These are phyloP conservation scores for Helarctos malayanus DNA, from an alignment of 2,797 vertebrate species.

Conservation along the genomic window DNA sequence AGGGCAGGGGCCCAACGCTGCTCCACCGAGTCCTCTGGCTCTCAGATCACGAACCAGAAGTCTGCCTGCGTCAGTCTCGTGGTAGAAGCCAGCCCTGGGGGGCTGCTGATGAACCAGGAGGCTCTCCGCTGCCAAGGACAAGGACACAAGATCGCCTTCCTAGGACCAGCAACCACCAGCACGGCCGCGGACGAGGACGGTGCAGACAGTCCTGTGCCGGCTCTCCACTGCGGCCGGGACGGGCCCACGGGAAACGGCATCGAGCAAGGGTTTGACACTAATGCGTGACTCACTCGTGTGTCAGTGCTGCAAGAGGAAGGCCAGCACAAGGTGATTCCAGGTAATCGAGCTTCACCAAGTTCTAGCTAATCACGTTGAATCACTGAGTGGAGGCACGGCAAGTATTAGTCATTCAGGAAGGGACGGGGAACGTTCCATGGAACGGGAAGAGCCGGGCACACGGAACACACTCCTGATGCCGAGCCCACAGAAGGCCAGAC, in stretches of 20 bases:
- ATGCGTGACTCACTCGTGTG: fast-evolving
- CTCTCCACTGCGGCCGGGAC: neutral
- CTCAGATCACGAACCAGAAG: neutral
- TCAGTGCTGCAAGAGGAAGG: neutral
- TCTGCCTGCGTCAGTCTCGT: fast-evolving
- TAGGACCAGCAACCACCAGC: neutral
- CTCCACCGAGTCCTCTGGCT: fast-evolving
- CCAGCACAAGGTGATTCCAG: neutral
- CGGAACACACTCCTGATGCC: neutral
- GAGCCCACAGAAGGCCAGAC: neutral
- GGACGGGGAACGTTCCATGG: neutral
- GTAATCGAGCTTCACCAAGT: neutral
- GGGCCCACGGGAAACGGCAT: fast-evolving
- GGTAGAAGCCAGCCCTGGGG: neutral
- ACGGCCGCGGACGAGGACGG: fast-evolving
- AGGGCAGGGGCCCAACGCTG: fast-evolving
- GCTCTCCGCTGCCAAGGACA: too few relatives aligned
- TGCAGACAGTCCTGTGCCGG: fast-evolving
- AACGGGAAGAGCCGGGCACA: neutral
- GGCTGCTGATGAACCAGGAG: neutral
- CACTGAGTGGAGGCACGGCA: fast-evolving
- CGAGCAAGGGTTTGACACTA: fast-evolving
- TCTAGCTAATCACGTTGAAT: fast-evolving
- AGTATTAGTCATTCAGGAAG: neutral
- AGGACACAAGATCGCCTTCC: neutral